Evolutionary conservation across 2,113 vertebrate genomes (phyloP).

Genomic region (Plectropomus leopardus): DNA sequence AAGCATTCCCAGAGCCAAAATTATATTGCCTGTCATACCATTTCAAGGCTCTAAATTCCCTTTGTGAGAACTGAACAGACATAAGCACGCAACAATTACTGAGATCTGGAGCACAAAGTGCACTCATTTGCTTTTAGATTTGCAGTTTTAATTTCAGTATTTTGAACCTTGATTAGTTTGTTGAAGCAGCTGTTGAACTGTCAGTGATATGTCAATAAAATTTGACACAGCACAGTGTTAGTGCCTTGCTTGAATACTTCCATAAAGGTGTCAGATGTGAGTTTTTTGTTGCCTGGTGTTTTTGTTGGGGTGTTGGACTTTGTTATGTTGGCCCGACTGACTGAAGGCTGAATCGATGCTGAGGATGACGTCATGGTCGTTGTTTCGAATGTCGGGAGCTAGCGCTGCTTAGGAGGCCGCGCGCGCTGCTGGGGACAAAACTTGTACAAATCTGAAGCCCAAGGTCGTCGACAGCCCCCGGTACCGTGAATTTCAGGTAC

Average conservation of each 20-base stretch:
- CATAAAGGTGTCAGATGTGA: no score
- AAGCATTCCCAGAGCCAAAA: slow-evolving; percentile 20
- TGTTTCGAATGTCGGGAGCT: slow-evolving; percentile 81
- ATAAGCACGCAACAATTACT: neutral
- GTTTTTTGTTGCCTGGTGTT: neutral
- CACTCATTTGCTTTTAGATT: slow-evolving; percentile 1
- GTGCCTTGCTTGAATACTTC: neutral
- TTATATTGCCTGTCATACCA: neutral
- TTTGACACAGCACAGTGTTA: neutral
- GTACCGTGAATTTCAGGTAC: slow-evolving; percentile 71
- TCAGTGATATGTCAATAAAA: slow-evolving; percentile 27
- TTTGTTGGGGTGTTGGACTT: slow-evolving; percentile 19
- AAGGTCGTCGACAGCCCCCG: slow-evolving; percentile 73
- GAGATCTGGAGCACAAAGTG: neutral
- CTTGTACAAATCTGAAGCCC: slow-evolving; percentile 71
- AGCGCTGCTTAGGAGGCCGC: slow-evolving; percentile 81
- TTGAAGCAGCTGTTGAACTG: slow-evolving; percentile 5
- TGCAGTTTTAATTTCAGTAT: slow-evolving; percentile 2
- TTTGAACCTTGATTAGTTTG: neutral
- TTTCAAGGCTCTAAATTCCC: neutral
- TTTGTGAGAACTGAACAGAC: neutral
- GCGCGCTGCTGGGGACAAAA: slow-evolving; percentile 66
- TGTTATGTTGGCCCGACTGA: slow-evolving; percentile 29
- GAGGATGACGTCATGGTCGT: slow-evolving; percentile 82
- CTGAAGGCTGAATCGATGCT: slow-evolving; percentile 65